Base-by-base conservation (phyloP, 2,888 invertebrate genomes). In the Desoria tigrina region DNA sequence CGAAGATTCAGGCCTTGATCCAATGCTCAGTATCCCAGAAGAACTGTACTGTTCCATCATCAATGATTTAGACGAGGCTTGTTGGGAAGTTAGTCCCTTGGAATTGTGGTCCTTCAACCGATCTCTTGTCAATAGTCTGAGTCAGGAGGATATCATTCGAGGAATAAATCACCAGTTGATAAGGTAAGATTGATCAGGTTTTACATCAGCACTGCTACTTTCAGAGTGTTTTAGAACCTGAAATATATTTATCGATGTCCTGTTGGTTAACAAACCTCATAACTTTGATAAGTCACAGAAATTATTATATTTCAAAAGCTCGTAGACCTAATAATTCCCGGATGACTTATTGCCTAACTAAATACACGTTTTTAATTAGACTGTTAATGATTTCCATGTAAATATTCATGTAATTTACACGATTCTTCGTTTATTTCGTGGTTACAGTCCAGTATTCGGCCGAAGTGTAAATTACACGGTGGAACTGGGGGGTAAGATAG, bases 41-140 rank as follows among this genome's bases (percentile, higher is more conserved):
- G 81, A 83, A 1, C 78, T 86, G 54, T 89, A 88, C 77, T 90
- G 90, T 79, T 80, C 80, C 66, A 82, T 90, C 71, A 79, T 88
- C 50, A 83, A 87, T 73, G 82, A 80, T 64, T 83, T 90, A 77
- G 83, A 84, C 67, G 79, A 80, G 57, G 84, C 83, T 45, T 90
- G 90, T 78, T 83, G 86, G 63, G 82, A 86, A 69, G 80, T 84
- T 72, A 89, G 86, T 79, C 82, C 90, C 68, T 79, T 89, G 71
- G 89, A 90, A 78, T 79, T 90, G 71, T 90, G 89, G 89, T 82
- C 84, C 50, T 87, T 84, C 78, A 82, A 88, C 77, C 79, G 80
- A 64, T 79, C 81, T 37, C 74, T 80, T 67, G 84, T 90, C 61
- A 78, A 78, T 27, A 81, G 81, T 71, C 78, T 86, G 65, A 85